Base-by-base conservation (phyloP, 2,888 invertebrate genomes). In the Tiphia femorata region DNA sequence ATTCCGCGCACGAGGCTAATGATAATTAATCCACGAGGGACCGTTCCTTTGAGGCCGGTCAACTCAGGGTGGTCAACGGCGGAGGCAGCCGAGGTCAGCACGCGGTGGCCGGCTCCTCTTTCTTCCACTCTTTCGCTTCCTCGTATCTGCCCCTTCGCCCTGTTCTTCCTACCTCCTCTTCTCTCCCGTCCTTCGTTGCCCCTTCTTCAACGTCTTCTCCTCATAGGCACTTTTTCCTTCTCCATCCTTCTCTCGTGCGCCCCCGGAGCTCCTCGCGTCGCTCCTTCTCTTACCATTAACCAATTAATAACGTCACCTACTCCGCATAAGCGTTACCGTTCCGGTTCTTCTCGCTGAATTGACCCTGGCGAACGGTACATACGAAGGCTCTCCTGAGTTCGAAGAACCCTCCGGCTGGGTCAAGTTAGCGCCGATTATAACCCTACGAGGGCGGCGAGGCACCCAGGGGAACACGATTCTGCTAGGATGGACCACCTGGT, bases 221-320 rank as follows among this genome's bases (percentile, higher is more conserved):
- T 46, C 47, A 16, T 30, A n/a, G n/a, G n/a, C n/a, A 54, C 44
- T 51, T 62, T 58, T 64, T 64, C 68, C 64, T 62, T 64, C 59
- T 5, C 17, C 38, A 12, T 20, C 17, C 10, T 20, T 19, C 5
- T 10, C 38, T 38, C 20, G 44, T 49, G 56, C 58, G 57, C 64
- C 64, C 59, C 61, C 50, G 53, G 55, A 54, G 42, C 40, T 49
- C 53, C 58, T 53, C 61, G n/a, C n/a, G n/a, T 63, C 41, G 57
- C 62, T 58, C 62, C 14, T 33, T 33, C 14, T 33, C 33, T n/a
- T 33, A n/a, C 72, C 72, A 79, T 78, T 75, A 72, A 76, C 77
- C 76, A 77, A 80, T 80, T 80, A 80, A 77, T 78, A 75, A 79
- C 74, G 75, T 75, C 76, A 79, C 75, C 75, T 76, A 70, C 60